Conservation (phyloP, 2,888 invertebrate genomes). For the Drosophila meridiana region DNA sequence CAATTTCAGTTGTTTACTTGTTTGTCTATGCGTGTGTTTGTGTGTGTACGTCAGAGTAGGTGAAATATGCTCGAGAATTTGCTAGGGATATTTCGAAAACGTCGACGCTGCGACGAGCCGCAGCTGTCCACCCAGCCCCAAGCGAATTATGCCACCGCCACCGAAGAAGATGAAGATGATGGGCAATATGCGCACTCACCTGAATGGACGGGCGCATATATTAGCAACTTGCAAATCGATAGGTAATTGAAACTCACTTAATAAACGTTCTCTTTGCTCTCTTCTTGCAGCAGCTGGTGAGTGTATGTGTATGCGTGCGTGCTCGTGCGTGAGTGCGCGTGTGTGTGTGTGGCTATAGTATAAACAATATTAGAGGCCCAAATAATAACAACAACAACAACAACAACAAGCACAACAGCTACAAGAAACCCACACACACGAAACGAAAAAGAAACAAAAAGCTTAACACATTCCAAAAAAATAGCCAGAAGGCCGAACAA, state of each 20-base stretch:
- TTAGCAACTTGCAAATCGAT: slow-evolving; percentile 57
- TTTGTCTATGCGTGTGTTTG: slow-evolving; percentile 10
- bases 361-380: slow-evolving; percentile 43
- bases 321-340: slow-evolving; percentile 10
- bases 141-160: slow-evolving; percentile 23
- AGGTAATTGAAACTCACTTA: slow-evolving; percentile 70
- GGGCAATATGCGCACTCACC: slow-evolving; percentile 26
- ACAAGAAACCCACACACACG: slow-evolving; percentile 57
- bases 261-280: slow-evolving; percentile 60
- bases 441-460: slow-evolving; percentile 21
- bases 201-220: slow-evolving; percentile 43
- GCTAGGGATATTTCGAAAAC: slow-evolving; percentile 81
- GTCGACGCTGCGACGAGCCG: slow-evolving; percentile 77
- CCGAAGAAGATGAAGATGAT: slow-evolving; percentile 26
- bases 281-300: slow-evolving; percentile 71
- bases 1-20: slow-evolving; percentile 34
- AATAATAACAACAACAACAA: slow-evolving; percentile 26
- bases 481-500: slow-evolving; percentile 37
- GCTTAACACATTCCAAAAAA: slow-evolving; percentile 70
- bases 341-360: slow-evolving; percentile 39
- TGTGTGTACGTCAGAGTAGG: slow-evolving; percentile 12
- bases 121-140: slow-evolving; percentile 9
- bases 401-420: slow-evolving; percentile 31
- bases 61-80: slow-evolving; percentile 79
- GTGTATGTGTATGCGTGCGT: slow-evolving; percentile 43